Evolutionary conservation across 1,140 invertebrate genomes (phyloP), one percentile per base, ranked within the genome.

Genomic region (Caenorhabditis briggsae): DNA sequence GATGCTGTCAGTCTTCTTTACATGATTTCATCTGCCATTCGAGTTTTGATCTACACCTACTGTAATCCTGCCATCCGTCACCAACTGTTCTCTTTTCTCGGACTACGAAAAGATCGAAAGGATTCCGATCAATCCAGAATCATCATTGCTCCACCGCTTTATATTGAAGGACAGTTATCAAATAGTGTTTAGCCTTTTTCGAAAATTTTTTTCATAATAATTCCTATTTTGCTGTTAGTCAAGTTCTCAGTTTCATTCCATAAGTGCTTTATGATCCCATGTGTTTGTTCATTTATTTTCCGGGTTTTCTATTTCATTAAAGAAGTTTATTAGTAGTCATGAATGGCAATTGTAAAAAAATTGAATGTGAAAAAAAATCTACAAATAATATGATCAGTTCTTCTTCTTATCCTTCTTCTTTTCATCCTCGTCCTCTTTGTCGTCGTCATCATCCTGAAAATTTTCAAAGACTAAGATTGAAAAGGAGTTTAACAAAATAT

Each of bases 1-100:
- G 87, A 88, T 48, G 43, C 55, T 6, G 82, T 88, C 48, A 82
- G 65, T 46, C 41, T 86, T 48, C 64, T 88, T 3, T 88, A 88
- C 82, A 88, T 88, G 87, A 9, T 87, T 33, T 78, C 85, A 46
- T 84, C 82, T 5, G 85, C 85, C 8, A 84, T 88, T 50, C 64
- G 87, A 23, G 58, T 88, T 16, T 25, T 86, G 18, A 88, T 88
- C 59, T 88, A 88, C 82, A 78, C 55, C 12, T 88, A 59, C 11
- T 87, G 85, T 55, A 88, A 88, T 23, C 97, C 88, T 0, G 56
- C 83, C 6, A 85, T 85, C 41, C 53, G 61, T n/a, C 12, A 56
- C 12, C 64, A 85, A 74, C 61, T 85, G 7, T 46, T 85, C 43
- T 50, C n/a, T 12, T 55, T 70, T 14, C 20, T 74, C 5, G 53